Percentiles rank a stretch among this genome's conserved stretches.
phyloP scores from a whole-genome alignment of 2,113 vertebrate species.

The Oostethus manadensis region DNA sequence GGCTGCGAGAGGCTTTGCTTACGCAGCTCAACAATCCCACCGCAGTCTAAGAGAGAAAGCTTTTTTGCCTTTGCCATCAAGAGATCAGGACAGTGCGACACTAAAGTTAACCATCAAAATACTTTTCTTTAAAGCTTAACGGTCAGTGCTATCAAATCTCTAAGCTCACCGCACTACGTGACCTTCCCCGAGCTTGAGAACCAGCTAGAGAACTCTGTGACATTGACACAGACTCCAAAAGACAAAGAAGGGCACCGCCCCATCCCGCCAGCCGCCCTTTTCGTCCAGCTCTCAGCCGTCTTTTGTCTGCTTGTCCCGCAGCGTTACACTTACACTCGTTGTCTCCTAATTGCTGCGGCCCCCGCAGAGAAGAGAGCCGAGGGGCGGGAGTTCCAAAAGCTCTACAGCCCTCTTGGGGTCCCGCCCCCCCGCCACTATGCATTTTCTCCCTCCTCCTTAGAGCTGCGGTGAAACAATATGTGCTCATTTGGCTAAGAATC shows the following conservation, averaged over 20 bases:
- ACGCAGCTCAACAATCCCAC: no score
- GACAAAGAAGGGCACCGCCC: conserved; percentile 16
- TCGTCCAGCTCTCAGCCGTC: conserved; percentile 38
- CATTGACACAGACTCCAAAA: conserved; percentile 52
- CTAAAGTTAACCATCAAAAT: no score
- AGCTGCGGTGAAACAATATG: conserved; percentile 50
- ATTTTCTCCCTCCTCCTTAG: conserved; percentile 25
- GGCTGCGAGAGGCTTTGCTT: no score
- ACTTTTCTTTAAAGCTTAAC: no score
- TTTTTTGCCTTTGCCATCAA: no score
- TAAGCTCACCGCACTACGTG: conserved; percentile 16
- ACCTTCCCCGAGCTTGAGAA: conserved; percentile 26
- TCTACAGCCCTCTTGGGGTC: conserved; percentile 26
- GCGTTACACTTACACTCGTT: conserved; percentile 65
- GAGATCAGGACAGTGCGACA: no score
- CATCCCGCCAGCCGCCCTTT: conserved; percentile 29
- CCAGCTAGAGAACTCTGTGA: conserved; percentile 33
- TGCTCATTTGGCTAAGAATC: conserved; percentile 54
- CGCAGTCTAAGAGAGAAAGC: no score
- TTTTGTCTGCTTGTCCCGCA: conserved; percentile 71
- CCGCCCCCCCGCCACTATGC: neutral
- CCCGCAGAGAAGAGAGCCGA: conserved; percentile 50
- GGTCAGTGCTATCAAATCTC: no score
- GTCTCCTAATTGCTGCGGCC: conserved; percentile 68
- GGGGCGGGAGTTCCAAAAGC: conserved; percentile 38